Evolutionary conservation across 2,888 invertebrate species (phyloP).

Genomic region (Vesta saturnalis): DNA sequence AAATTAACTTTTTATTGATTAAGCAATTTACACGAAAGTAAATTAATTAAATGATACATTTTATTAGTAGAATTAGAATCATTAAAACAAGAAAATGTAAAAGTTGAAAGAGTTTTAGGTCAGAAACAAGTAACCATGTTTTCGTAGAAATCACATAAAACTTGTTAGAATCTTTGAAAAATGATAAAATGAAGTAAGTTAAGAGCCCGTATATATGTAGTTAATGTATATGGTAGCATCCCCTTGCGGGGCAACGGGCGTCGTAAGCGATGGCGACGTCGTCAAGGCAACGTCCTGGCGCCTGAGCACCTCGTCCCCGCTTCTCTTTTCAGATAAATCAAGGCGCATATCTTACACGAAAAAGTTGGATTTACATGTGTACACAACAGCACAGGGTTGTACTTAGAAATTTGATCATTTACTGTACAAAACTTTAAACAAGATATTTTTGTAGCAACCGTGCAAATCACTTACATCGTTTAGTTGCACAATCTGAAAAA

Average conservation of each 20-base stretch:
- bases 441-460: too few species aligned
- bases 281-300: conserved; percentile 59
- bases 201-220: conserved; percentile 38
- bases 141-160: conserved; percentile 25
- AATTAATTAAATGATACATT: conserved; percentile 4
- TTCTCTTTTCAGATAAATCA: conserved; percentile 55
- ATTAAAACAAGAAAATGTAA: not conserved
- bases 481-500: too few species aligned
- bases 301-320: conserved; percentile 50
- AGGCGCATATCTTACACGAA: conserved; percentile 49
- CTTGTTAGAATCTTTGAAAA: conserved; percentile 34
- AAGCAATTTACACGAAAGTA: not conserved
- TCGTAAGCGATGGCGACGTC: conserved; percentile 59
- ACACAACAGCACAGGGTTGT: conserved; percentile 43
- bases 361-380: conserved; percentile 50
- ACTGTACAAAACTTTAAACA: not conserved
- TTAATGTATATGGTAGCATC: conserved; percentile 42
- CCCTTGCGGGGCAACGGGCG: conserved; percentile 53
- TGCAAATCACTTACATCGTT: too few species aligned
- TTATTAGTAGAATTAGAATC: not conserved
- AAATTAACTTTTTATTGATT: not conserved
- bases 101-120: conserved; percentile 14
- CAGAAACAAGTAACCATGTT: conserved; percentile 20
- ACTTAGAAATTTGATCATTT: conserved; percentile 21
- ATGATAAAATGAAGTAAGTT: conserved; percentile 37